Conservation (phyloP, 2,113 vertebrate species). For the Cygnus buccinator region DNA sequence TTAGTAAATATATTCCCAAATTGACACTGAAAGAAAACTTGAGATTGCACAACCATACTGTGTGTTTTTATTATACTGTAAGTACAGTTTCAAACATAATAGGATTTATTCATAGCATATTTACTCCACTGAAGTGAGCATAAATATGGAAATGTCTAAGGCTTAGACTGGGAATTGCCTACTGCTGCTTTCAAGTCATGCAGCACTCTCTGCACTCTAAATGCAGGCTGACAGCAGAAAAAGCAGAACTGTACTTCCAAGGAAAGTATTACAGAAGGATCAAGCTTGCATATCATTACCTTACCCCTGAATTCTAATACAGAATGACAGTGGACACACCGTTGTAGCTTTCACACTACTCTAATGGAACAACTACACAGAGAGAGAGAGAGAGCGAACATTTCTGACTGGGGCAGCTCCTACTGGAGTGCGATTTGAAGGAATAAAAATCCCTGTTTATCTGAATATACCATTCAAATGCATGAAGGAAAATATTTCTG, state of each 20-base stretch:
- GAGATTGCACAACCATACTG: background rate
- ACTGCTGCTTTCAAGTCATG: conserved; percentile 52
- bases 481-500: background rate
- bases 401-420: conserved; percentile 10
- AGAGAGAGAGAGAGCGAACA: background rate
- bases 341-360: conserved; percentile 37
- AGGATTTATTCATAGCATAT: conserved; percentile 58
- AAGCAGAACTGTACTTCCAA: conserved; percentile 2
- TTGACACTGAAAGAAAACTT: background rate
- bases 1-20: conserved; percentile 4
- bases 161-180: conserved; percentile 44
- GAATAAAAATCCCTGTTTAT: background rate
- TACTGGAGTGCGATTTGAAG: background rate
- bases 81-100: conserved; percentile 53
- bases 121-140: conserved; percentile 23
- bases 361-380: conserved; percentile 34
- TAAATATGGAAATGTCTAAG: conserved; percentile 45
- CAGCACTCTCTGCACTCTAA: background rate
- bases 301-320: conserved; percentile 19
- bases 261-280: conserved; percentile 47
- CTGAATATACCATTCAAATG: background rate
- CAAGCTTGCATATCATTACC: conserved; percentile 37
- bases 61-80: conserved; percentile 31
- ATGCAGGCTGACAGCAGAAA: conserved; percentile 43
- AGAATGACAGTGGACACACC: conserved; percentile 55